Conservation (phyloP, 2,797 vertebrate species). For the Danio aesculapii region DNA sequence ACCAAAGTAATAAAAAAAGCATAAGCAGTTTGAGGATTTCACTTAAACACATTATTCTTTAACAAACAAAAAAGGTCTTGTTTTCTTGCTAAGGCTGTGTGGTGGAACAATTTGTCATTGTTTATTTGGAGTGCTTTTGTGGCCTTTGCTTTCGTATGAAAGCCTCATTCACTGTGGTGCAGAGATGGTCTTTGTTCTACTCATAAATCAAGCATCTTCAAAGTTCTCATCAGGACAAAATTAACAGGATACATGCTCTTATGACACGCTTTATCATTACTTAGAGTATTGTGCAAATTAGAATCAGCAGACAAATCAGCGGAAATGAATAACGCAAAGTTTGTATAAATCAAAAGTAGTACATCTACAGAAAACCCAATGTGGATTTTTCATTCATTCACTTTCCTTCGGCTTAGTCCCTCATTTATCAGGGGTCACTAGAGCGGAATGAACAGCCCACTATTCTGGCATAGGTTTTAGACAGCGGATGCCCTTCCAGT, state of each 20-base stretch:
- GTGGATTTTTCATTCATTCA: too few species aligned
- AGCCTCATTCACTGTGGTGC: slow-evolving; percentile 50
- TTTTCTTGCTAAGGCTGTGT: neutral
- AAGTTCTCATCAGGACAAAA: neutral
- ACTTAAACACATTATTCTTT: neutral
- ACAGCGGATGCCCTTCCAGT: too few species aligned
- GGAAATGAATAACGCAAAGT: too few species aligned
- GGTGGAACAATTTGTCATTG: slow-evolving; percentile 51
- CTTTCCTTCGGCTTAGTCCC: too few species aligned
- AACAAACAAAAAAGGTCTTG: slow-evolving; percentile 1
- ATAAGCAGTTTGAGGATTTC: neutral
- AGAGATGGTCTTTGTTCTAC: slow-evolving; percentile 19
- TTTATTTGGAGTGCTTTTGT: slow-evolving; percentile 40
- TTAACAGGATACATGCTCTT: neutral
- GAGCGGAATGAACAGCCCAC: too few species aligned
- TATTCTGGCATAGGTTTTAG: too few species aligned
- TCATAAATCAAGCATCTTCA: slow-evolving; percentile 10
- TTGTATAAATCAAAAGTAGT: too few species aligned
- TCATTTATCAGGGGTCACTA: too few species aligned
- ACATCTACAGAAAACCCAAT: too few species aligned
- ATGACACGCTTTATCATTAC: neutral
- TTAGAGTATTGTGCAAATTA: neutral
- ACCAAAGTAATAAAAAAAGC: slow-evolving; percentile 4
- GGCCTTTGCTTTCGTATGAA: slow-evolving; percentile 42
- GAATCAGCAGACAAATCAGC: neutral